These are phyloP conservation scores for Calameuta idolon DNA, from an alignment of 2,888 invertebrate species.

Conservation along the genomic window DNA sequence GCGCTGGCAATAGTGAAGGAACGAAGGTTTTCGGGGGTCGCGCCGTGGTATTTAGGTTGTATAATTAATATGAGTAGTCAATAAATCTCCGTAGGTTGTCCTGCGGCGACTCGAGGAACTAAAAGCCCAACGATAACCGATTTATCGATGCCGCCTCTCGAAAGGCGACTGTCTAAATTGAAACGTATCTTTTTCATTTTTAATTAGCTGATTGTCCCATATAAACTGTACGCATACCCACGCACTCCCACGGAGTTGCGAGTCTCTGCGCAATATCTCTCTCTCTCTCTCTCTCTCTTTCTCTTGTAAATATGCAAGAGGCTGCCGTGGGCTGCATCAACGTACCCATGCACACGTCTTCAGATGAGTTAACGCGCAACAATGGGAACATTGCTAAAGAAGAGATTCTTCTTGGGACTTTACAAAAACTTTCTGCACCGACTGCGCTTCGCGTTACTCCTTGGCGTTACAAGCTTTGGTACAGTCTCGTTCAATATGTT, in stretches of 20 bases:
- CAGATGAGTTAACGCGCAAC: not conserved
- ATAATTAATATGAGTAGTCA: not conserved
- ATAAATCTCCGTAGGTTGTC: not conserved
- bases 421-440: too few species aligned
- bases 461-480: not conserved
- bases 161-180: not conserved
- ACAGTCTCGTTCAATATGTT: not conserved
- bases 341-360: not conserved
- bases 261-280: slow-evolving; percentile 30
- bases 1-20: not conserved
- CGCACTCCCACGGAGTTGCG: slow-evolving; percentile 38
- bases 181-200: not conserved
- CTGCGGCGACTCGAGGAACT: not conserved
- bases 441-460: not conserved
- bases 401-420: too few species aligned
- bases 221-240: slow-evolving; percentile 25
- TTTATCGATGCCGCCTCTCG: not conserved
- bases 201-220: not conserved
- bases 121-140: not conserved
- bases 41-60: not conserved
- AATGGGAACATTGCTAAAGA: too few species aligned
- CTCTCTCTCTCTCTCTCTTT: slow-evolving; percentile 22
- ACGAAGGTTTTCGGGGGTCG: not conserved
- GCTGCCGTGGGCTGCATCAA: not conserved
- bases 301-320: slow-evolving; percentile 23